Evolutionary conservation across 2,797 vertebrate species (phyloP).

Genomic region (Pampus argenteus): DNA sequence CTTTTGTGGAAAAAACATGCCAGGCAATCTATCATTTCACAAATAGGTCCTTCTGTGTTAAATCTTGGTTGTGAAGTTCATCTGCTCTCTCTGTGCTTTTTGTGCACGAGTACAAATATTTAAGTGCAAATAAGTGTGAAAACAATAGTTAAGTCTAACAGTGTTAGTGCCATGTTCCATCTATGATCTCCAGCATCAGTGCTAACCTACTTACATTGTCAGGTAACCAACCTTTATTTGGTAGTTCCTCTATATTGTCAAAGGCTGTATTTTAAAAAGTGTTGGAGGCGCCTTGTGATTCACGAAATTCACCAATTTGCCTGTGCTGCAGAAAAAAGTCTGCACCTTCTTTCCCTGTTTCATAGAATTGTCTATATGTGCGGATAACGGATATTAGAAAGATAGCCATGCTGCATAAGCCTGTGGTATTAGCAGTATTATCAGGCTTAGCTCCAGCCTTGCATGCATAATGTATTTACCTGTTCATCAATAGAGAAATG

Average conservation of each 20-base stretch:
- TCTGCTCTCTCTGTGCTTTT: neutral
- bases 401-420: conserved; percentile 55
- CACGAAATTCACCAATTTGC: neutral
- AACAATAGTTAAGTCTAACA: neutral
- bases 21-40: no score
- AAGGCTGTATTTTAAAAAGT: no score
- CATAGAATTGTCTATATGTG: conserved; percentile 29
- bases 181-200: neutral
- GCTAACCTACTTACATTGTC: neutral
- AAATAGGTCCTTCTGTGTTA: neutral
- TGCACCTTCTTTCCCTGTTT: conserved; percentile 12
- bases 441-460: conserved; percentile 45
- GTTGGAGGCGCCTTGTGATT: conserved; percentile 1
- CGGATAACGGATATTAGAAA: conserved; percentile 37
- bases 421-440: conserved; percentile 64
- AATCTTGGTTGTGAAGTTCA: neutral
- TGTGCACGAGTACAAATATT: conserved; percentile 11
- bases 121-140: neutral
- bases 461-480: conserved; percentile 68
- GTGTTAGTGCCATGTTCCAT: neutral
- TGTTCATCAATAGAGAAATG: conserved; percentile 61
- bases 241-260: conserved; percentile 5
- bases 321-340: neutral
- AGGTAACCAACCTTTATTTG: conserved; percentile 1
- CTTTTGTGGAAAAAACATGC: no score